phyloP scores from a whole-genome alignment of 2,797 vertebrate species.

The Buceros bicornis region DNA sequence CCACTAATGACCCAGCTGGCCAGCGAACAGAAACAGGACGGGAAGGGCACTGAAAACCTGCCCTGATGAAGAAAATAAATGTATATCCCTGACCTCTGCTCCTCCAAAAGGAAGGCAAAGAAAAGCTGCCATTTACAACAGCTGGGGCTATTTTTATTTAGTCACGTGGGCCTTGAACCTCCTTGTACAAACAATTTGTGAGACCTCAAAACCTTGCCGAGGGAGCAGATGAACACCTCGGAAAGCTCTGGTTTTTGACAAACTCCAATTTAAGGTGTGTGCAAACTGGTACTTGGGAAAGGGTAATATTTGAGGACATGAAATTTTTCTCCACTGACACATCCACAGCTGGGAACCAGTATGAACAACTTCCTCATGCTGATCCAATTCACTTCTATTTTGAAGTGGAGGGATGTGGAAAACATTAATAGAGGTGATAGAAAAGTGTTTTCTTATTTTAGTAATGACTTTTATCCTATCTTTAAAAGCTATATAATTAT shows the following conservation, averaged over 20 bases:
- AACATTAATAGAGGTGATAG: not conserved
- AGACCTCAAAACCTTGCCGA: slow-evolving; percentile 2
- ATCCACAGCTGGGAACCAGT: slow-evolving; percentile 19
- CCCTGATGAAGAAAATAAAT: not conserved
- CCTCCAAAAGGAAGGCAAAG: not conserved
- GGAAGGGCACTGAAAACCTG: not conserved
- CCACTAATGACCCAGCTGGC: not conserved
- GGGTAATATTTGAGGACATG: not conserved
- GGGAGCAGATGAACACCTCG: not conserved
- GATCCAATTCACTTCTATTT: not conserved
- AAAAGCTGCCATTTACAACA: slow-evolving; percentile 10
- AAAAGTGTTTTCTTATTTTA: not conserved
- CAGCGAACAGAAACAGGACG: not conserved
- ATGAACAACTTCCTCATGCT: not conserved
- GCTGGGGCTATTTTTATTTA: slow-evolving; percentile 11
- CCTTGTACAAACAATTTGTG: not conserved
- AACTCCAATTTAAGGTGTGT: not conserved
- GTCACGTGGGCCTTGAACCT: not conserved
- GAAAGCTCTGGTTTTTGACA: not conserved
- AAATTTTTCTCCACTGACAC: slow-evolving; percentile 48
- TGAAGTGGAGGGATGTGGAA: not conserved
- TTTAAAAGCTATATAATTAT: not conserved
- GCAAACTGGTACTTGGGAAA: not conserved
- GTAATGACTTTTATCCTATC: not conserved
- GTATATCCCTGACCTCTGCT: not conserved